Conservation (phyloP, 1,140 invertebrate genomes). For the Matsumurasca onukii region DNA sequence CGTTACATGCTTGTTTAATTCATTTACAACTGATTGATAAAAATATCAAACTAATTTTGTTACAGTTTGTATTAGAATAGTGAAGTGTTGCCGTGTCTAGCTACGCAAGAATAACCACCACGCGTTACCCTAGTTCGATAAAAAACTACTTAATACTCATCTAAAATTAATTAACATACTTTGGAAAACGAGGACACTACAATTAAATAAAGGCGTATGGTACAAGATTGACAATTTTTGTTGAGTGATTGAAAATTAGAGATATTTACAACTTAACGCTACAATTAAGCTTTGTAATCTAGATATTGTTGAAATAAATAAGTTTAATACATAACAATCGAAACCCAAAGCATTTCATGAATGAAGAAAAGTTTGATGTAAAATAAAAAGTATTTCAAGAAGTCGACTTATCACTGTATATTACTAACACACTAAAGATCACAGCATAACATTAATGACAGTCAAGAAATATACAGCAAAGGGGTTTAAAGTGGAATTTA, state of each 20-base stretch:
- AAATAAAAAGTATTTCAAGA: not conserved
- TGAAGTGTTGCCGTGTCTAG: no score
- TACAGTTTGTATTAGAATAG: no score
- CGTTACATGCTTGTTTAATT: no score
- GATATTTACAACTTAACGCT: not conserved
- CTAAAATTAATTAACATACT: conserved; percentile 22
- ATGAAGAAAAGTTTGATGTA: not conserved
- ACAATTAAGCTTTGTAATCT: not conserved
- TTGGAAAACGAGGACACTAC: conserved; percentile 24
- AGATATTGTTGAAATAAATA: not conserved
- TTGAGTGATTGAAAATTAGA: not conserved
- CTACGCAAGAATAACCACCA: no score
- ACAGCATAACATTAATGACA: not conserved
- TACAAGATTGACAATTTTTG: not conserved
- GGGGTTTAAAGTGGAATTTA: not conserved
- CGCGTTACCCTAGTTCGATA: no score
- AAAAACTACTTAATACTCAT: conserved; percentile 7
- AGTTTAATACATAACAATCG: not conserved
- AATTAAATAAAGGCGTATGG: conserved; percentile 23
- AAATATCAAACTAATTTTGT: no score
- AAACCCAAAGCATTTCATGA: not conserved
- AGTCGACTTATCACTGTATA: not conserved
- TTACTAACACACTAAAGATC: not conserved
- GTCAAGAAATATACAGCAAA: not conserved
- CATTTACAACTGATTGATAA: no score